These are phyloP conservation scores for Meliscaeva auricollis DNA, from an alignment of 2,888 invertebrate species.

Conservation along the genomic window DNA sequence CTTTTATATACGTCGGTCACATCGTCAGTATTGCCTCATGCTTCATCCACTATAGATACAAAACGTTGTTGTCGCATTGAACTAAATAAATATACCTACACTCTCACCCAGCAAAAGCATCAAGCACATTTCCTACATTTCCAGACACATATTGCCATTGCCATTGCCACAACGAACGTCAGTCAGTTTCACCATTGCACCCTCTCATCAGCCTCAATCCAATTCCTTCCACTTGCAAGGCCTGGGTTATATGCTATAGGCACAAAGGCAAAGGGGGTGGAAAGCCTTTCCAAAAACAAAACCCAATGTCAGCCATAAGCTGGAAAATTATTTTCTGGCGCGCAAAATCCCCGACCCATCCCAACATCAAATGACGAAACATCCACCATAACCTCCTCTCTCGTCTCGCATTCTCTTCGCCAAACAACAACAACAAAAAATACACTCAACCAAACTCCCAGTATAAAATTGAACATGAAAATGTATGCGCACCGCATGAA, in stretches of 20 bases:
- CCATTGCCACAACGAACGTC: constrained; percentile 31
- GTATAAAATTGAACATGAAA: constrained; percentile 43
- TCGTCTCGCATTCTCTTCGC: neutral
- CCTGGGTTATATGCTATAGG: neutral
- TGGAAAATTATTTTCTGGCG: constrained; percentile 69
- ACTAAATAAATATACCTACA: constrained; percentile 72
- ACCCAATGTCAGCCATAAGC: constrained; percentile 46
- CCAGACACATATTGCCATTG: constrained; percentile 38
- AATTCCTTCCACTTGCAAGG: constrained; percentile 62
- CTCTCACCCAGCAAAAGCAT: constrained; percentile 36
- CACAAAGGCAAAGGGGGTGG: constrained; percentile 3
- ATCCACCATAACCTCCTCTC: constrained; percentile 24
- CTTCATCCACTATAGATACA: neutral
- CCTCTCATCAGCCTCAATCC: neutral
- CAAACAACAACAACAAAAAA: neutral
- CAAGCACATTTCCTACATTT: constrained; percentile 62
- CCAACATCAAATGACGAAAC: constrained; percentile 75
- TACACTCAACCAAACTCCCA: neutral
- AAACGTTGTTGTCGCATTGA: constrained; percentile 52
- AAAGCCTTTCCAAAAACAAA: neutral
- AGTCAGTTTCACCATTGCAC: constrained; percentile 52
- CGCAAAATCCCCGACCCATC: constrained; percentile 76
- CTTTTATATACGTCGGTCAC: neutral
- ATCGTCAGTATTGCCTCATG: neutral
- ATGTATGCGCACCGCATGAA: constrained; percentile 61